Conservation (phyloP, 2,888 invertebrate species). For the Orthosia cruda region DNA sequence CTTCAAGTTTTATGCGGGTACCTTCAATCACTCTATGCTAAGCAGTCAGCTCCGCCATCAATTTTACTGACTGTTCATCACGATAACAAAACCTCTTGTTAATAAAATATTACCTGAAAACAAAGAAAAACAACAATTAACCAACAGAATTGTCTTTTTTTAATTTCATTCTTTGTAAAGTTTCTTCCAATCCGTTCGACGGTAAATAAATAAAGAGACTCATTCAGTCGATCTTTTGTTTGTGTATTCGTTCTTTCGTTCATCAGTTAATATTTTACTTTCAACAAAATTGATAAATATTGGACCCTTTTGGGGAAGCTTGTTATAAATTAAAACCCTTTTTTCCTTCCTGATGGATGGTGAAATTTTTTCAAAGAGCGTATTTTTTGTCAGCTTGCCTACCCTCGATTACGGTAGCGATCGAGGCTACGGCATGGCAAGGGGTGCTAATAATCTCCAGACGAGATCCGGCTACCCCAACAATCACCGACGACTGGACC, state of each 20-base stretch:
- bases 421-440: too few relatives aligned
- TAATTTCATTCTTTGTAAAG: too few relatives aligned
- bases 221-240: constrained; percentile 30
- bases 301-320: constrained; percentile 4
- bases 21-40: background rate
- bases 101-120: constrained; percentile 38
- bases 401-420: too few relatives aligned
- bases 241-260: constrained; percentile 36
- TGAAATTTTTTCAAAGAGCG: too few relatives aligned
- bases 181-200: too few relatives aligned
- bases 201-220: constrained; percentile 37
- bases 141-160: background rate
- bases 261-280: constrained; percentile 36
- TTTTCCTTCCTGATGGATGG: too few relatives aligned
- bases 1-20: background rate
- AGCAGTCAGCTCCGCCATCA: background rate
- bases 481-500: too few relatives aligned
- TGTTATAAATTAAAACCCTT: too few relatives aligned
- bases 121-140: constrained; percentile 19
- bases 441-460: too few relatives aligned
- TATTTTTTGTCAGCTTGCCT: too few relatives aligned
- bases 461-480: too few relatives aligned
- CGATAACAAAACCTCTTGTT: background rate
- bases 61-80: background rate
- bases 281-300: constrained; percentile 39